Conservation (phyloP, 1,140 invertebrate genomes). For the Brachionus rotundiformis region DNA sequence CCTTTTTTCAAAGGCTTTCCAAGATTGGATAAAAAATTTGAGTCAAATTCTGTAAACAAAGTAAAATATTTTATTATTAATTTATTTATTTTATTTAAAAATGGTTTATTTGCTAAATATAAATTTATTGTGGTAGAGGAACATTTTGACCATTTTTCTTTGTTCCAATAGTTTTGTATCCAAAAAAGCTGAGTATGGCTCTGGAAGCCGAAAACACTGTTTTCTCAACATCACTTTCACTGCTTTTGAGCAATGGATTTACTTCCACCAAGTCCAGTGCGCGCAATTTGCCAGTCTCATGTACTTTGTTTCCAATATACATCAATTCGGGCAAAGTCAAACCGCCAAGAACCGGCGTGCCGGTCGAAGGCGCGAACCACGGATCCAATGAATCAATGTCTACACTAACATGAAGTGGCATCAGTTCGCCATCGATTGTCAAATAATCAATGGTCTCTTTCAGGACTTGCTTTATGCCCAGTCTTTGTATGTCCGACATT, state of each 20-base stretch:
- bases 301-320: conserved; percentile 74
- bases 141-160: neutral
- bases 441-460: conserved; percentile 57
- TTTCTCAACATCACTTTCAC: conserved; percentile 53
- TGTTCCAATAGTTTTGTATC: neutral
- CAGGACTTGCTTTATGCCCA: conserved; percentile 75
- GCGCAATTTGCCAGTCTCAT: conserved; percentile 67
- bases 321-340: conserved; percentile 79
- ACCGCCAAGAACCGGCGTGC: conserved; percentile 78
- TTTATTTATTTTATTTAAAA: too few species aligned
- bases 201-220: neutral
- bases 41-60: too few species aligned
- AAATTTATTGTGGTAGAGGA: too few species aligned
- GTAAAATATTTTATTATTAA: too few species aligned
- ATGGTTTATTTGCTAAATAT: too few species aligned
- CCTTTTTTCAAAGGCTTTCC: too few species aligned
- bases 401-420: conserved; percentile 84
- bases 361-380: conserved; percentile 80
- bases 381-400: conserved; percentile 88
- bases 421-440: conserved; percentile 57
- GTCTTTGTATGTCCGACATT: conserved; percentile 80
- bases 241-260: conserved; percentile 74
- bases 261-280: conserved; percentile 77
- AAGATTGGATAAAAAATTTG: too few species aligned
- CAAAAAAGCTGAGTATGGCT: neutral